Conservation (phyloP, 2,888 invertebrate species). For the Cancer borealis region DNA sequence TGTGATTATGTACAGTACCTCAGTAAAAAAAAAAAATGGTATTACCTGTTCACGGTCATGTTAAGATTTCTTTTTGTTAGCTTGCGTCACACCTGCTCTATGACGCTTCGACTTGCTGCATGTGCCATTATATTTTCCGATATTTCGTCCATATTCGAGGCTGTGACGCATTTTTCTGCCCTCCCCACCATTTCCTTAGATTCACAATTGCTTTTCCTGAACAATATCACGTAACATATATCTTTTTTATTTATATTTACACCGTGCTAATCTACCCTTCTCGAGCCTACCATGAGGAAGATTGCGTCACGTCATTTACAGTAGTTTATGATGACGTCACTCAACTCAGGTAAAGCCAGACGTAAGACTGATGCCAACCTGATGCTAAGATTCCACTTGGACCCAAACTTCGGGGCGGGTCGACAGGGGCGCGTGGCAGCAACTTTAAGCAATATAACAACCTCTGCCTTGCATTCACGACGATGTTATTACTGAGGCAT, state of each 20-base stretch:
- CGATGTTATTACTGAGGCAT: not conserved
- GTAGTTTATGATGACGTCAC: not conserved
- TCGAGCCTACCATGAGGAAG: not conserved
- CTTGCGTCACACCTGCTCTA: not conserved
- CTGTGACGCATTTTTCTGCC: not conserved
- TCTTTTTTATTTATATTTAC: not conserved
- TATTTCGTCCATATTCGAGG: not conserved
- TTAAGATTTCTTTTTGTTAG: not conserved
- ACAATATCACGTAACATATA: not conserved
- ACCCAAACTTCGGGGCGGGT: not conserved
- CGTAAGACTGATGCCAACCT: not conserved
- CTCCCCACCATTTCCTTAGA: not conserved
- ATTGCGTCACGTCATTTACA: not conserved
- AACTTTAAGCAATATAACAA: constrained; percentile 10
- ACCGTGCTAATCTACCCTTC: not conserved
- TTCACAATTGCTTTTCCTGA: not conserved
- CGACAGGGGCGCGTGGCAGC: not conserved
- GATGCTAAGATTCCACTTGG: not conserved
- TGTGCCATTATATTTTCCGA: constrained; percentile 25
- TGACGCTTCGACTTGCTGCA: not conserved
- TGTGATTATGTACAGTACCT: not conserved
- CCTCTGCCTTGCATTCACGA: not conserved
- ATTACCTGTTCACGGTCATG: not conserved
- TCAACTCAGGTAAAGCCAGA: not conserved
- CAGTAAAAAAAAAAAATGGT: not conserved